phyloP scores from a whole-genome alignment of 2,113 vertebrate species.

The Grammomys dolichurus region DNA sequence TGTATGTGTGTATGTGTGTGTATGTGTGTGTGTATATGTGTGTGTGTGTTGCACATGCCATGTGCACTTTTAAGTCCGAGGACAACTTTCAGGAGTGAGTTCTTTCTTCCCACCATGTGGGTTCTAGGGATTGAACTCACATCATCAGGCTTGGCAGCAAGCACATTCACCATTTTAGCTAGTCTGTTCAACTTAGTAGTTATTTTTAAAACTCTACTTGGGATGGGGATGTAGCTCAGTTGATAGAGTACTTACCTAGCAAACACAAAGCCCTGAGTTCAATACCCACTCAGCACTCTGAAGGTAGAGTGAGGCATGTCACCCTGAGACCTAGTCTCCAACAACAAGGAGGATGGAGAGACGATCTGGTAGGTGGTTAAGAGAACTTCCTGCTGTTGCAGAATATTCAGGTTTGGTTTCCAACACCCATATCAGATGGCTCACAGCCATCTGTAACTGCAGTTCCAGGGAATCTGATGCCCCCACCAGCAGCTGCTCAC shows the following conservation, averaged over 20 bases:
- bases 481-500: background rate
- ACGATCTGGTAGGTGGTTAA: background rate
- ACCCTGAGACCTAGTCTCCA: background rate
- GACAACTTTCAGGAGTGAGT: background rate
- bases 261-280: background rate
- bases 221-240: background rate
- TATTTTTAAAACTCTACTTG: background rate
- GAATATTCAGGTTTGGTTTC: background rate
- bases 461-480: background rate
- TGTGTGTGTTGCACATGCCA: background rate
- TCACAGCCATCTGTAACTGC: too few relatives aligned
- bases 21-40: background rate
- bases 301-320: background rate
- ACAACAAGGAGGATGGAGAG: background rate
- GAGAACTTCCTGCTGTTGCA: background rate
- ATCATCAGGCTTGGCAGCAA: background rate
- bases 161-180: background rate
- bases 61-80: background rate
- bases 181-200: background rate
- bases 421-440: background rate
- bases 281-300: background rate
- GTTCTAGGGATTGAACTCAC: background rate
- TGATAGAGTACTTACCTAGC: background rate
- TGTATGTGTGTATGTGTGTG: background rate
- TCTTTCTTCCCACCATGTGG: background rate